These are phyloP conservation scores for Phymorhynchus buccinoides DNA, from an alignment of 1,140 invertebrate genomes.

Conservation along the genomic window DNA sequence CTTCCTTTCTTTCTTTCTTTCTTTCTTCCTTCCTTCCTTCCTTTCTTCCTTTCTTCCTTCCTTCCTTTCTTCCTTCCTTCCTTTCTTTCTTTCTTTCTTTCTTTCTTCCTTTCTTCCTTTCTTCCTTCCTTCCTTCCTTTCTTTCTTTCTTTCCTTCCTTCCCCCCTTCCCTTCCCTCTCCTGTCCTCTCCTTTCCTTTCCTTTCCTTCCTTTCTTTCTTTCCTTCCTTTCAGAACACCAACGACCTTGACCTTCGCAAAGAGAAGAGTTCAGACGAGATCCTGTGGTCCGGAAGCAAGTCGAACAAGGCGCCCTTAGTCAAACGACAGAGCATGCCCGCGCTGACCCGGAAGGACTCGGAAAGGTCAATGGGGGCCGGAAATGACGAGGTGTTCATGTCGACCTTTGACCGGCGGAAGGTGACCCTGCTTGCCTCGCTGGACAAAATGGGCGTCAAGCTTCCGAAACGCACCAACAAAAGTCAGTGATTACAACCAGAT, in stretches of 20 bases:
- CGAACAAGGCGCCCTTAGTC: neutral
- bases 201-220: neutral
- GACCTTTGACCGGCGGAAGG: slow-evolving; percentile 20
- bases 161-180: slow-evolving; percentile 11
- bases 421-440: neutral
- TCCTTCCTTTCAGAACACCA: neutral
- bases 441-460: slow-evolving; percentile 22
- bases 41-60: too few relatives aligned
- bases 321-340: slow-evolving; percentile 18
- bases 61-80: too few relatives aligned
- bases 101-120: neutral
- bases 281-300: neutral
- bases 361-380: neutral
- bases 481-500: slow-evolving; percentile 50
- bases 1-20: too few relatives aligned
- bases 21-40: too few relatives aligned
- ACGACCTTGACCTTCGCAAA: neutral
- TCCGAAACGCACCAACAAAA: neutral
- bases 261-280: slow-evolving; percentile 20
- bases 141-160: neutral
- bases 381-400: neutral
- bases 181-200: neutral
- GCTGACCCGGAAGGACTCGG: slow-evolving; percentile 8
- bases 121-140: slow-evolving; percentile 4
- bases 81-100: slow-evolving; percentile 4